Conservation (phyloP, 2,797 vertebrate genomes). For the Novumbra hubbsi region DNA sequence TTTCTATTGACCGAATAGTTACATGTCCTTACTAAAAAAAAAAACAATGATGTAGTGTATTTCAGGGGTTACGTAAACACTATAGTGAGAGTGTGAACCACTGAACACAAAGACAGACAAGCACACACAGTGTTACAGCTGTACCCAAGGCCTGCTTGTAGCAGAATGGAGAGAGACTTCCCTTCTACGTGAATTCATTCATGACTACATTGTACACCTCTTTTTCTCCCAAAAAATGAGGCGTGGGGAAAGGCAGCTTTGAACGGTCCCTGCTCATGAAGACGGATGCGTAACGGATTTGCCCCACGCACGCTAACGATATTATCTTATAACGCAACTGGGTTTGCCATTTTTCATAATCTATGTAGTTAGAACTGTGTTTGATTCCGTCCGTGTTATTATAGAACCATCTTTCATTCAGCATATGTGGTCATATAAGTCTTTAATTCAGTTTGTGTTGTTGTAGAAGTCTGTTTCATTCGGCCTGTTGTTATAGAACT, state of each 20-base stretch:
- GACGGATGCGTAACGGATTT: neutral
- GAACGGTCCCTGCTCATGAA: slow-evolving; percentile 11
- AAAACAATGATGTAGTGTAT: neutral
- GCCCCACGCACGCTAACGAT: neutral
- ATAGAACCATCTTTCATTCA: neutral
- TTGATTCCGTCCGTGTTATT: neutral
- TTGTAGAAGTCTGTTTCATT: neutral
- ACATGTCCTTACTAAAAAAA: neutral
- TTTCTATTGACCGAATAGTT: neutral
- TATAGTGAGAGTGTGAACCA: neutral
- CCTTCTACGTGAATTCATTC: slow-evolving; percentile 47
- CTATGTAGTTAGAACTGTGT: neutral
- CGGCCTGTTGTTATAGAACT: neutral
- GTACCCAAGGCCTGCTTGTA: slow-evolving; percentile 22
- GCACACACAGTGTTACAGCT: slow-evolving; percentile 4
- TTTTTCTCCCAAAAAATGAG: slow-evolving; percentile 34
- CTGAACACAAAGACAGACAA: neutral
- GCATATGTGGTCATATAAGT: neutral
- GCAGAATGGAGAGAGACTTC: slow-evolving; percentile 29
- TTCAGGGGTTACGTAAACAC: neutral
- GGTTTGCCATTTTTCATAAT: neutral
- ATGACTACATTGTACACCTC: slow-evolving; percentile 31
- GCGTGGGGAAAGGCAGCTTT: slow-evolving; percentile 5
- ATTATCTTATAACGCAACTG: neutral
- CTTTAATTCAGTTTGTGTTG: neutral